Conservation (phyloP, 2,113 vertebrate species). For the Lonchura striata region DNA sequence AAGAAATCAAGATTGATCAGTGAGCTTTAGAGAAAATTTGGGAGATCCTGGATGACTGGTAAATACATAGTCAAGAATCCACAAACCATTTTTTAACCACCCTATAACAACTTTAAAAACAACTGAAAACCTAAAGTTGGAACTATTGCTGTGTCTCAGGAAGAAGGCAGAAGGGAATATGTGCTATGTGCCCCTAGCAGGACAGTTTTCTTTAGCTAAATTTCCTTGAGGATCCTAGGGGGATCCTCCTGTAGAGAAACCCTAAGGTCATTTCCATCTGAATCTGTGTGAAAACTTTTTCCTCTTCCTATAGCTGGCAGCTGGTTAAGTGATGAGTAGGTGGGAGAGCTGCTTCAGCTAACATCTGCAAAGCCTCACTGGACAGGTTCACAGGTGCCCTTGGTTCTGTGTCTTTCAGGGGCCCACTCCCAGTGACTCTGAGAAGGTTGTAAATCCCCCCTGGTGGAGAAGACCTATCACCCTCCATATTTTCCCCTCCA, state of each 20-base stretch:
- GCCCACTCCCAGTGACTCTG: rapidly evolving
- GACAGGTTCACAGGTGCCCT: neutral
- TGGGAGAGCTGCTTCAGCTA: neutral
- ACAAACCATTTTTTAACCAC: neutral
- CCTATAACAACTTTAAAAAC: neutral
- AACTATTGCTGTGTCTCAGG: neutral
- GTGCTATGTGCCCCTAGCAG: rapidly evolving
- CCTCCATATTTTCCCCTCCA: too few relatives aligned
- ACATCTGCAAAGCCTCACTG: neutral
- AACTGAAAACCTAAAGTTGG: neutral
- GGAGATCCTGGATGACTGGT: neutral
- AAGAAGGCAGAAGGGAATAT: neutral
- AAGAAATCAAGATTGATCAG: neutral
- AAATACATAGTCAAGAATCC: neutral
- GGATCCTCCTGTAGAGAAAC: rapidly evolving
- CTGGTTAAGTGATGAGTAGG: neutral
- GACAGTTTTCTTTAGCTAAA: neutral
- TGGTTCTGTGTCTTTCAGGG: neutral
- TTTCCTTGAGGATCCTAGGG: neutral
- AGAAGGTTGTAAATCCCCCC: neutral
- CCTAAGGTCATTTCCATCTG: neutral
- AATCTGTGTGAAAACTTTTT: neutral
- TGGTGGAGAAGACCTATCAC: rapidly evolving
- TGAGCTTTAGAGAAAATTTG: neutral
- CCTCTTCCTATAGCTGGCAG: neutral